Percentiles rank a stretch among this genome's conserved stretches.
phyloP scores from a whole-genome alignment of 2,797 vertebrate genomes.

The Platalea minor region DNA sequence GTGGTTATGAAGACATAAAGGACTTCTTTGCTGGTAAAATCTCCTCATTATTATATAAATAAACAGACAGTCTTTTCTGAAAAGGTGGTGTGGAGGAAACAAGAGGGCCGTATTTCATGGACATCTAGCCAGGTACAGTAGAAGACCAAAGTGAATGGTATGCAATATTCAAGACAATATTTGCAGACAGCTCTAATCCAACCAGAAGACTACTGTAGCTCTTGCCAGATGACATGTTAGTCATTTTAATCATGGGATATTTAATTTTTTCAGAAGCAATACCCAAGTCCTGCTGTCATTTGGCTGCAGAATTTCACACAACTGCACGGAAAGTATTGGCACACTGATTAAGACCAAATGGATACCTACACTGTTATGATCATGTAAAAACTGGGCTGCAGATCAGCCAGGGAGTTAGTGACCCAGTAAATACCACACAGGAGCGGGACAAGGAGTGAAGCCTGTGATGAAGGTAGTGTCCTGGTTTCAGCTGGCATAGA shows the following conservation, averaged over 20 bases:
- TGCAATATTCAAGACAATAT: background rate
- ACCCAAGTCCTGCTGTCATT: background rate
- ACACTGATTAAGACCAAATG: background rate
- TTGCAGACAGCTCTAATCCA: background rate
- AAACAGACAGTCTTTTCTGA: background rate
- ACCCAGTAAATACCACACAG: background rate
- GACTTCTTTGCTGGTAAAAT: background rate
- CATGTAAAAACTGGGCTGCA: background rate
- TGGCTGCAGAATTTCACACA: background rate
- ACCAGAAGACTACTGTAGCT: background rate
- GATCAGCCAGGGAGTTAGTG: background rate
- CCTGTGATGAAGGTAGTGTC: background rate
- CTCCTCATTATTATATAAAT: background rate
- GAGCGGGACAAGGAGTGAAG: background rate
- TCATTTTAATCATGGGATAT: background rate
- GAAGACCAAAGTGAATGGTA: background rate
- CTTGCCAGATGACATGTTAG: background rate
- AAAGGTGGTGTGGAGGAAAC: background rate
- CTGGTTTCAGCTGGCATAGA: no score
- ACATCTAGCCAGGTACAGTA: background rate
- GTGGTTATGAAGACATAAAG: background rate
- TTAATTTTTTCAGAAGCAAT: background rate
- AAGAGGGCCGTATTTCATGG: background rate
- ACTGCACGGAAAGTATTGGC: rapidly evolving
- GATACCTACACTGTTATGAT: background rate